Evolutionary conservation across 2,113 vertebrate genomes (phyloP).

Genomic region (Corythoichthys intestinalis): DNA sequence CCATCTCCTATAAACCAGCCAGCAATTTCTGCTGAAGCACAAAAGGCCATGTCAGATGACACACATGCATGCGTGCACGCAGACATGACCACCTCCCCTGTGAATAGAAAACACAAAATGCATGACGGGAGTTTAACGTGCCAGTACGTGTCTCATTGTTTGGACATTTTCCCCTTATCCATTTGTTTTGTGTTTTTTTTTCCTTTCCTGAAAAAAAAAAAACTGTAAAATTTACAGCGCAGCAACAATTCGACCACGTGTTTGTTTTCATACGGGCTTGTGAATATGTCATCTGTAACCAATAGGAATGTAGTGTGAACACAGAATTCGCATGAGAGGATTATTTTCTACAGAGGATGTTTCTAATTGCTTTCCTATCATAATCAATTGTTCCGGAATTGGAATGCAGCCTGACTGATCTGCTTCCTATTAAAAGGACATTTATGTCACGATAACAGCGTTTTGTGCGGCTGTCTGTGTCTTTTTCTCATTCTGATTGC

Average conservation of each 20-base stretch:
- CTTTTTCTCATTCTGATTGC: neutral
- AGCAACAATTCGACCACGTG: slow-evolving; percentile 38
- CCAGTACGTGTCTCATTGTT: slow-evolving; percentile 67
- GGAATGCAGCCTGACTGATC: slow-evolving; percentile 72
- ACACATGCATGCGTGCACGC: slow-evolving; percentile 71
- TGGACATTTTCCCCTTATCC: slow-evolving; percentile 40
- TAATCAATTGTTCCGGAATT: slow-evolving; percentile 60
- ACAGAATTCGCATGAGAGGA: slow-evolving; percentile 73
- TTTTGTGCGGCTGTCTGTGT: neutral
- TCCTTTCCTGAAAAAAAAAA: neutral
- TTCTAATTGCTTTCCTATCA: slow-evolving; percentile 73
- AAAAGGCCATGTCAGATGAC: slow-evolving; percentile 60
- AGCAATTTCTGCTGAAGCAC: slow-evolving; percentile 67
- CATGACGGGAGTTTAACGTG: slow-evolving; percentile 71
- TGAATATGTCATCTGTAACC: slow-evolving; percentile 62
- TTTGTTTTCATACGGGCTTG: slow-evolving; percentile 53
- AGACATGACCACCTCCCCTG: slow-evolving; percentile 57
- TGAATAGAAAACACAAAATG: slow-evolving; percentile 68
- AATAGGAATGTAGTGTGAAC: slow-evolving; percentile 70
- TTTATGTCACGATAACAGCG: slow-evolving; percentile 56
- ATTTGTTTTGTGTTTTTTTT: neutral
- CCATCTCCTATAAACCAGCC: slow-evolving; percentile 20
- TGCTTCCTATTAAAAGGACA: slow-evolving; percentile 74
- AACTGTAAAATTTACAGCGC: slow-evolving; percentile 30
- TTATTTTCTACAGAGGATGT: slow-evolving; percentile 77